A percentile compares a stretch with the other conserved stretches of the same genome.
Evolutionary conservation across 2,797 vertebrate genomes (phyloP).

Genomic region (Manis crassicaudata): DNA sequence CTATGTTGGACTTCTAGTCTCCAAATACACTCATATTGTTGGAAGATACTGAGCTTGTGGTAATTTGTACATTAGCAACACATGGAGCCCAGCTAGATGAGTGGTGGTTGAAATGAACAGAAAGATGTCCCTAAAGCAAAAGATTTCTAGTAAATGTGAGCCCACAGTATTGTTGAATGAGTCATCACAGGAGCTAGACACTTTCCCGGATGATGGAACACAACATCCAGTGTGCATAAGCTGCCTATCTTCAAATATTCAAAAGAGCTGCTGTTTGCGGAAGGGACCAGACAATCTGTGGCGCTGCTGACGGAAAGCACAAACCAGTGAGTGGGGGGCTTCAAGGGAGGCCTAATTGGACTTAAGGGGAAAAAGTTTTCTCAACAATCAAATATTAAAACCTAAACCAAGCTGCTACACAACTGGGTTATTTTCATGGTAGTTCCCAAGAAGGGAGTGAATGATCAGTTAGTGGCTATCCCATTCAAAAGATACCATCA

Average conservation of each 20-base stretch:
- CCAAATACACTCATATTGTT: neutral
- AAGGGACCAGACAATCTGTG: neutral
- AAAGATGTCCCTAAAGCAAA: neutral
- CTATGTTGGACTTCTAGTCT: neutral
- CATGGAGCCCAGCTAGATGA: fast-evolving
- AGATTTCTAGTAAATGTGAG: neutral
- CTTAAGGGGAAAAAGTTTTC: neutral
- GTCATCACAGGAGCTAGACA: neutral
- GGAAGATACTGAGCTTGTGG: neutral
- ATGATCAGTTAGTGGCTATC: neutral
- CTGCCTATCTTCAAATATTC: neutral
- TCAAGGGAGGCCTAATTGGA: neutral
- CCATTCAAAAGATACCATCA: neutral
- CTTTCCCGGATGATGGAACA: neutral
- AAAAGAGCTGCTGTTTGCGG: neutral
- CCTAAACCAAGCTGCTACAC: neutral
- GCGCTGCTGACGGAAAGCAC: neutral
- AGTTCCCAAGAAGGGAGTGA: neutral
- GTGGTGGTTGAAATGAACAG: neutral
- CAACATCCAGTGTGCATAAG: neutral
- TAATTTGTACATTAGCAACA: no score
- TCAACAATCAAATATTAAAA: neutral
- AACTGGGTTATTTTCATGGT: neutral
- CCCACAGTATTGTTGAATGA: neutral
- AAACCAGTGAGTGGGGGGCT: neutral